phyloP scores from a whole-genome alignment of 2,888 invertebrate species.

The Brenthis daphne region DNA sequence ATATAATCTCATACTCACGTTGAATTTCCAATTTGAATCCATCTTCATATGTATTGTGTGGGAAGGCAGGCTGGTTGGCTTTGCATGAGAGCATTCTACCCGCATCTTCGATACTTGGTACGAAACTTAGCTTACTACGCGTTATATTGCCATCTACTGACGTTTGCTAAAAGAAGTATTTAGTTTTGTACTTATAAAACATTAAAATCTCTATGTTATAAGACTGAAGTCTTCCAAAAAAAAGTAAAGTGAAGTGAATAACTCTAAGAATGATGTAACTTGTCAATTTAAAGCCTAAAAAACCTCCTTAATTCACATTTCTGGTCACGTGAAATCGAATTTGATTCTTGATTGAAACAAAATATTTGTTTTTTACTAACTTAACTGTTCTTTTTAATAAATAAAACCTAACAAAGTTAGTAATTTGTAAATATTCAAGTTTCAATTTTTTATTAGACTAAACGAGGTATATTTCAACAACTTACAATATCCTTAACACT shows the following conservation, averaged over 20 bases:
- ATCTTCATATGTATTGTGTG: slow-evolving; percentile 83
- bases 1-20: slow-evolving; percentile 71
- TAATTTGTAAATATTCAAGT: not conserved
- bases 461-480: slow-evolving; percentile 15
- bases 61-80: slow-evolving; percentile 66
- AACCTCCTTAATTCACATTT: too few species aligned
- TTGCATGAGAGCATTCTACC: slow-evolving; percentile 77
- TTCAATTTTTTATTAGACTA: too few species aligned
- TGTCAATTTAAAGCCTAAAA: too few species aligned
- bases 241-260: too few species aligned
- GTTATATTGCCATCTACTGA: slow-evolving; percentile 85
- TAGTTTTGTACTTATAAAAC: not conserved
- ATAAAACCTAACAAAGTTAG: too few species aligned
- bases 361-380: too few species aligned
- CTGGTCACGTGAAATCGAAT: too few species aligned
- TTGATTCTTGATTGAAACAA: too few species aligned
- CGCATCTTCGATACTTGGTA: slow-evolving; percentile 84
- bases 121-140: slow-evolving; percentile 84
- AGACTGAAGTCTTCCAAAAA: not conserved
- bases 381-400: too few species aligned
- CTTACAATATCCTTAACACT: slow-evolving; percentile 85
- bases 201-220: not conserved
- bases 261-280: too few species aligned
- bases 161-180: slow-evolving; percentile 49
- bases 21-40: slow-evolving; percentile 86